Percentiles rank a stretch among this genome's conserved stretches.
Conservation (phyloP, 2,888 invertebrate species). For the Callyntrura sp. region DNA sequence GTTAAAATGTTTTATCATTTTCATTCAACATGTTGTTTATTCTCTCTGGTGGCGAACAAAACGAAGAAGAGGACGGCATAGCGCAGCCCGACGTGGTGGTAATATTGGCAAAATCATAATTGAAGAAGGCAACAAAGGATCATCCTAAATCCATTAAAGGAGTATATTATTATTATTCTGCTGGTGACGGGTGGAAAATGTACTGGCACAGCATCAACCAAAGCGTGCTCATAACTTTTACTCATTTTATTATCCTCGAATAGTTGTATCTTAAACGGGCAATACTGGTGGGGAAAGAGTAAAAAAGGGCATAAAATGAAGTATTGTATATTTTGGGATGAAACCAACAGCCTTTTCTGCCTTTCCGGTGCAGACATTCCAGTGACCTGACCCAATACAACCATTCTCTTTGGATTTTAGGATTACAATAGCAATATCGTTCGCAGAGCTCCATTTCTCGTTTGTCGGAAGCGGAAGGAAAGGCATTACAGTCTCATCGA, state of each 20-base stretch:
- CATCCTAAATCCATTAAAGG: constrained; percentile 66
- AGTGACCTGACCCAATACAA: not conserved
- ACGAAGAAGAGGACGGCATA: too few relatives aligned
- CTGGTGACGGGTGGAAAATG: not conserved
- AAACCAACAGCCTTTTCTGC: constrained; percentile 41
- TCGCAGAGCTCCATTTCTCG: not conserved
- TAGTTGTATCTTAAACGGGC: constrained; percentile 50
- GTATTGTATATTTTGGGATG: constrained; percentile 43
- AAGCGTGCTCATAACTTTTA: constrained; percentile 62
- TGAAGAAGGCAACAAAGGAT: constrained; percentile 39
- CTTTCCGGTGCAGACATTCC: constrained; percentile 18
- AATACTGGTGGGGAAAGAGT: constrained; percentile 36
- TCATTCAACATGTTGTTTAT: constrained; percentile 63
- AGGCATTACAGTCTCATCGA: constrained; percentile 2
- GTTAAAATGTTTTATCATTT: constrained; percentile 59
- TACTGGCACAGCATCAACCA: constrained; percentile 5
- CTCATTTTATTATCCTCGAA: constrained; percentile 37
- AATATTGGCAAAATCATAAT: constrained; percentile 43
- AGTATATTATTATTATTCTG: constrained; percentile 12
- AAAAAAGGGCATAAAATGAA: constrained; percentile 58
- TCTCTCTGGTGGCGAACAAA: too few relatives aligned
- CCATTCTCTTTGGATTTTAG: not conserved
- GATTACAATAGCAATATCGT: not conserved
- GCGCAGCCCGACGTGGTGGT: too few relatives aligned
- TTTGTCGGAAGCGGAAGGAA: not conserved